Evolutionary conservation across 2,113 vertebrate genomes (phyloP), one percentile per base, ranked within the genome.

Genomic region (Galbula dea): DNA sequence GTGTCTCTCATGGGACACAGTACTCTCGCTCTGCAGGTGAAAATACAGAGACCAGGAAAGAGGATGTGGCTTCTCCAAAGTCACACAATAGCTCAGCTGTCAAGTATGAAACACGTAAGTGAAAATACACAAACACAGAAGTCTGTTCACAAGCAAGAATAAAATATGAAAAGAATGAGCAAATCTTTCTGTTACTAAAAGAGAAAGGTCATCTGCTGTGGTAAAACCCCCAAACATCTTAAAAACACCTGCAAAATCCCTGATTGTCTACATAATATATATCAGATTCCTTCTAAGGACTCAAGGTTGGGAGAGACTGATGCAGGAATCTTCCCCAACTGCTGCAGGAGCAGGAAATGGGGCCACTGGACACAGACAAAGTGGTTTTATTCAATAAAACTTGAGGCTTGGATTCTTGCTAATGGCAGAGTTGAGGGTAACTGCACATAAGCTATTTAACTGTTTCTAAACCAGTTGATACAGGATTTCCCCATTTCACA

Each of bases 71-170:
- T 93, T 88, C 87, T 92, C 63, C 63, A 7, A 52, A 83, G 82
- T 57, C 93, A 92, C 63, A 94, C 82, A 95, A 93, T 89, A 91
- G 85, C 83, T 91, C 85, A 55, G 52, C 90, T 96, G 94, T 95
- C 79, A 77, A 49, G 59, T 41, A 32, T 37, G 65, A 93, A 86
- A 77, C 67, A 77, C 2, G 1, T 20, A 67, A 86, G 37, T 92
- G 37, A 32, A 92, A 94, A 87, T 7, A 65, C 10, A 75, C 49
- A 91, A 90, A 85, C 59, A 85, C 63, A 91, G 80, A 77, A 89
- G 55, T 11, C 85, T 81, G 61, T 59, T 91, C 72, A 73, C 6
- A 8, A 83, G 86, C 43, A 14, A 36, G 34, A 93, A 83, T 63
- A 49, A 81, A 89, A 83, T 78, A 83, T 39, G 66, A 85, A 74